phyloP scores from a whole-genome alignment of 2,888 invertebrate genomes.

The Drosophila suboccidentalis region DNA sequence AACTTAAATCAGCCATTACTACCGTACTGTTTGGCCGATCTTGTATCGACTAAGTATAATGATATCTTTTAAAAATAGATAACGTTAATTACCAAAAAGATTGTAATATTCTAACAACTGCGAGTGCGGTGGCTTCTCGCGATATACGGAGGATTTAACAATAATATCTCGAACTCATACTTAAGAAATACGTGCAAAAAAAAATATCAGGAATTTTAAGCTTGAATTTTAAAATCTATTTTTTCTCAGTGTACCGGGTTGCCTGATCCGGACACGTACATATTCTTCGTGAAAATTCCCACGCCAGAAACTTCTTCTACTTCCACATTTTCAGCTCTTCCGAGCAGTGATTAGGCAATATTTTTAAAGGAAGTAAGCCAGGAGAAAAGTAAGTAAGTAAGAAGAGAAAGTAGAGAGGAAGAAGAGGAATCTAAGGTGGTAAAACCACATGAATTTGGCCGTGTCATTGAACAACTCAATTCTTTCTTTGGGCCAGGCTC shows the following conservation, averaged over 20 bases:
- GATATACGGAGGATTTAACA: too few species aligned
- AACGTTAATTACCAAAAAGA: too few species aligned
- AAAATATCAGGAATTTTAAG: too few species aligned
- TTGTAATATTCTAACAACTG: too few species aligned
- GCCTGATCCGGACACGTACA: conserved; percentile 49
- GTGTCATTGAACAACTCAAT: conserved; percentile 77
- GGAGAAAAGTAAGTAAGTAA: conserved; percentile 3
- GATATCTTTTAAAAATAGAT: too few species aligned
- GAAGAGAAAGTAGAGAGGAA: background rate
- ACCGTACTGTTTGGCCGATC: too few species aligned
- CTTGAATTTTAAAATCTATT: too few species aligned
- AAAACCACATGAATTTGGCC: conserved; percentile 59
- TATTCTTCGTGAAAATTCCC: conserved; percentile 46
- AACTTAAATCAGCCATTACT: too few species aligned
- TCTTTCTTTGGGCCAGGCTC: conserved; percentile 12
- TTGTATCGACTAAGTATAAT: too few species aligned
- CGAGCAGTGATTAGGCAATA: conserved; percentile 77
- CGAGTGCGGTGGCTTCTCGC: too few species aligned
- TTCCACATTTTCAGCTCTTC: conserved; percentile 34
- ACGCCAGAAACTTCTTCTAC: conserved; percentile 31
- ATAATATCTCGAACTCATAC: too few species aligned
- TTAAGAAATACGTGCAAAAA: too few species aligned
- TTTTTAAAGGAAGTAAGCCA: conserved; percentile 33
- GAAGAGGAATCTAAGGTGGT: background rate
- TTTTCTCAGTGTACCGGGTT: background rate